phyloP scores from a whole-genome alignment of 2,113 vertebrate genomes.

The Cnemophilus loriae region DNA sequence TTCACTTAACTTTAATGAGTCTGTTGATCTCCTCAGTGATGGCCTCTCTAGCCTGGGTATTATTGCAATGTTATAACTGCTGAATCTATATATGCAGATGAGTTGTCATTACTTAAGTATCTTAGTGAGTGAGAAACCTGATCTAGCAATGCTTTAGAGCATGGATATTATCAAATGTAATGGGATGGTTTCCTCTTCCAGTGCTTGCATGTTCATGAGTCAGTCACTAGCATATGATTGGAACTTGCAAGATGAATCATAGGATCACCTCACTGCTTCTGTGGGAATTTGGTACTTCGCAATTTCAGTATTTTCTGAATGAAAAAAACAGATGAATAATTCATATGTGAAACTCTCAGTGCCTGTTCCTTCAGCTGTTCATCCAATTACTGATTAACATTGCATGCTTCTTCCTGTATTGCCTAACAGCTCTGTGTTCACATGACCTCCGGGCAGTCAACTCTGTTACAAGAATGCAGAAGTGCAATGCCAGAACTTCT shows the following conservation, averaged over 20 bases:
- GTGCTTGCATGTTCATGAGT: not conserved
- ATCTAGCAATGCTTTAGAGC: not conserved
- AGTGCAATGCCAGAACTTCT: not conserved
- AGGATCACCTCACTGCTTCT: not conserved
- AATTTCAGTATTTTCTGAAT: slow-evolving; percentile 35
- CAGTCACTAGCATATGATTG: not conserved
- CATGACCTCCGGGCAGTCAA: not conserved
- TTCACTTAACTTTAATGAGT: not conserved
- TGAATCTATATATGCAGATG: not conserved
- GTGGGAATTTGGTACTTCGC: not conserved
- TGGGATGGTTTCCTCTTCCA: not conserved
- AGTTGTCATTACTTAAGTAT: not conserved
- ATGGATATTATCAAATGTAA: not conserved
- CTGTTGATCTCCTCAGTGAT: not conserved
- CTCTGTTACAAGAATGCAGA: not conserved
- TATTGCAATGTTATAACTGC: not conserved
- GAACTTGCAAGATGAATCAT: not conserved
- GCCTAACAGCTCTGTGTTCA: not conserved
- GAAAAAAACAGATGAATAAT: not conserved
- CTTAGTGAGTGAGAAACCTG: not conserved
- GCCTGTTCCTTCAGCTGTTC: not conserved
- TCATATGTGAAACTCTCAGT: not conserved
- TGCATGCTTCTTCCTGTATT: not conserved
- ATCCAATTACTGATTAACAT: slow-evolving; percentile 22
- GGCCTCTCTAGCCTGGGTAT: not conserved